Conservation (phyloP, 2,888 invertebrate species). For the Malthinus flaveolus region DNA sequence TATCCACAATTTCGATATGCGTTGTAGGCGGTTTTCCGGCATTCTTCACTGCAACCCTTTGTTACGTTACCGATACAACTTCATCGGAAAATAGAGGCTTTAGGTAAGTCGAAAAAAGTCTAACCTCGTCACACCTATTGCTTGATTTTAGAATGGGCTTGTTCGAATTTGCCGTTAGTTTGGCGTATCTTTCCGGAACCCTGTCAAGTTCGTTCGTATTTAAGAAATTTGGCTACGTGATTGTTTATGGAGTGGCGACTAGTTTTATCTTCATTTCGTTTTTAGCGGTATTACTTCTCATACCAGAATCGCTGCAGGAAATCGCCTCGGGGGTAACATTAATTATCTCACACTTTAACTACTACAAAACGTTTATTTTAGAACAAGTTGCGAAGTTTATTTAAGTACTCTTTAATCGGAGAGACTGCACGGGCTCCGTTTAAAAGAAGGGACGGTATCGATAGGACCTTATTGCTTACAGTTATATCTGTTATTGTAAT, state of each 20-base stretch:
- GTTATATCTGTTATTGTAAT: constrained; percentile 52
- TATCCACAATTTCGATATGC: constrained; percentile 62
- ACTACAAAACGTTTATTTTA: constrained; percentile 5
- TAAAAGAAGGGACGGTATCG: constrained; percentile 59
- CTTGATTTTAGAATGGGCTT: constrained; percentile 61
- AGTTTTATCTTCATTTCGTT: constrained; percentile 55
- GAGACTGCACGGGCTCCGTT: constrained; percentile 63
- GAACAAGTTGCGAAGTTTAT: constrained; percentile 17
- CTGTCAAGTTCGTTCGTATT: constrained; percentile 64
- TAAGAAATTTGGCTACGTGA: constrained; percentile 58
- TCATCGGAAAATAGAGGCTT: constrained; percentile 63
- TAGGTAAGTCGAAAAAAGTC: constrained; percentile 52
- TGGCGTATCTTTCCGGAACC: constrained; percentile 66
- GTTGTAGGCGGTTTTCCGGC: constrained; percentile 66
- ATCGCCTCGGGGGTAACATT: constrained; percentile 12
- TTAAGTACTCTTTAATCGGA: constrained; percentile 42
- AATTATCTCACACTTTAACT: background rate
- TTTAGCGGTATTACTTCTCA: constrained; percentile 55
- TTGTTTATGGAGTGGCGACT: constrained; percentile 57
- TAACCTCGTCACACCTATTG: background rate
- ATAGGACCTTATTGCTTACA: constrained; percentile 58
- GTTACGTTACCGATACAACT: constrained; percentile 67
- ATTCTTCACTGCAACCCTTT: constrained; percentile 59
- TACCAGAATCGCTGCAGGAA: constrained; percentile 58
- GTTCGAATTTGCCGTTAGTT: constrained; percentile 62